Base-by-base conservation (phyloP, 2,888 invertebrate species). In the Ramazzottius varieornatus region DNA sequence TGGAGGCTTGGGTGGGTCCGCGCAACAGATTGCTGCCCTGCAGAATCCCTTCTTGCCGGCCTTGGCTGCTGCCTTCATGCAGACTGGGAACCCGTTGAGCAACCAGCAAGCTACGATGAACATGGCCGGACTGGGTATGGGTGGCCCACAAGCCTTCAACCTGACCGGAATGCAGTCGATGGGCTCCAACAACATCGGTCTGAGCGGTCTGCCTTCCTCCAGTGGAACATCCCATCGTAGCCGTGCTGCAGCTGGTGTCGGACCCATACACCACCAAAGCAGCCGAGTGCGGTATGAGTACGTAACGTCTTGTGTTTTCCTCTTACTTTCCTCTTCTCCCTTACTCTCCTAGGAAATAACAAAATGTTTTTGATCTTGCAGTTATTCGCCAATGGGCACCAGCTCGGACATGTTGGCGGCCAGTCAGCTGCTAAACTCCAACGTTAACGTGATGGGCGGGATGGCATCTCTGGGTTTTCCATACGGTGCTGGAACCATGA, bases 211-310 rank as follows among this genome's bases (percentile, higher is more conserved):
- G 54, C 29, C 54, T 4, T 54, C 54, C 20, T 16, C 64, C 86
- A 85, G 73, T 77, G 86, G 70, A n/a, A n/a, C n/a, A n/a, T n/a
- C n/a, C 84, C 86, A 65, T 77, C 77, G 83, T 86, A 75, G 67
- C 72, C 78, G 65, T 72, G 76, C 65, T 87, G 89, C 76, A 84
- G 86, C 70, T 86, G n/a, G n/a, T n/a, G 73, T 77, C 65, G 78
- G 89, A 72, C 89, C 86, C 65, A 88, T 90, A 74, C 87, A 90
- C 76, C 85, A 89, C 75, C 87, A 88, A 65, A 70, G 73, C 32
- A 72, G 74, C 65, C 71, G 76, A 68, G 73, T 75, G 70, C 74
- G 75, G 76, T 75, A 69, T 34, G 66, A 67, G 64, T n/a, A n/a
- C n/a, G n/a, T n/a, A n/a, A n/a, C n/a, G n/a, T n/a, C n/a, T n/a